These are phyloP conservation scores for Athetis lepigone DNA, from an alignment of 2,888 invertebrate genomes.

Conservation along the genomic window DNA sequence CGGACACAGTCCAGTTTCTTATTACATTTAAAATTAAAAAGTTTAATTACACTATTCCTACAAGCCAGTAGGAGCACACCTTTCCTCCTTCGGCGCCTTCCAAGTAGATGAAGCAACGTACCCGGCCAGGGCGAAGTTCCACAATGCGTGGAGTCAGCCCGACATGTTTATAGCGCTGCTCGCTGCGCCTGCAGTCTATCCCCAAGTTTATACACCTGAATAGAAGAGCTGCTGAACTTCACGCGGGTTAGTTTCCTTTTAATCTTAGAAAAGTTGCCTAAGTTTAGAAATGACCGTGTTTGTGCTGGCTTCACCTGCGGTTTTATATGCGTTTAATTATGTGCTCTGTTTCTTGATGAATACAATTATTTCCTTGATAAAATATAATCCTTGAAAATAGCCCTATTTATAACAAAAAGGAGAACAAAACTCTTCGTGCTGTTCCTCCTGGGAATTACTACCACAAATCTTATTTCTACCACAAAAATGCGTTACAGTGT, in stretches of 20 bases:
- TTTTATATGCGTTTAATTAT: too few species aligned
- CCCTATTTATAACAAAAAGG: too few species aligned
- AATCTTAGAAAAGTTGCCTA: constrained; percentile 22
- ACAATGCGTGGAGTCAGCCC: constrained; percentile 36
- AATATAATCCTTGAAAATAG: too few species aligned
- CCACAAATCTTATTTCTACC: too few species aligned
- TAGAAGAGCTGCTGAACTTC: constrained; percentile 14
- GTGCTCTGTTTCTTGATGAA: too few species aligned
- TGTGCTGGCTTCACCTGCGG: too few species aligned
- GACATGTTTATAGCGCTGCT: constrained; percentile 57
- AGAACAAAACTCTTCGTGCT: too few species aligned
- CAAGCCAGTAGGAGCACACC: constrained; percentile 11
- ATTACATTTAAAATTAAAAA: too few species aligned
- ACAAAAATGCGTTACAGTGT: too few species aligned
- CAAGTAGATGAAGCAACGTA: constrained; percentile 25
- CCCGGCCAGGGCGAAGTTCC: constrained; percentile 33
- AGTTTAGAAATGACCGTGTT: background rate
- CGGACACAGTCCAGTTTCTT: too few species aligned
- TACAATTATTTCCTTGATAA: too few species aligned
- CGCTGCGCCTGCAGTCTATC: constrained; percentile 40
- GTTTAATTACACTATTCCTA: background rate
- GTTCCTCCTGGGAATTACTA: too few species aligned
- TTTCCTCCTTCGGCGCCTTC: constrained; percentile 3
- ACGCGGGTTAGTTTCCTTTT: constrained; percentile 21
- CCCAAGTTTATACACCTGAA: constrained; percentile 49